Conservation (phyloP, 2,888 invertebrate species). For the Steinernema scapterisci region DNA sequence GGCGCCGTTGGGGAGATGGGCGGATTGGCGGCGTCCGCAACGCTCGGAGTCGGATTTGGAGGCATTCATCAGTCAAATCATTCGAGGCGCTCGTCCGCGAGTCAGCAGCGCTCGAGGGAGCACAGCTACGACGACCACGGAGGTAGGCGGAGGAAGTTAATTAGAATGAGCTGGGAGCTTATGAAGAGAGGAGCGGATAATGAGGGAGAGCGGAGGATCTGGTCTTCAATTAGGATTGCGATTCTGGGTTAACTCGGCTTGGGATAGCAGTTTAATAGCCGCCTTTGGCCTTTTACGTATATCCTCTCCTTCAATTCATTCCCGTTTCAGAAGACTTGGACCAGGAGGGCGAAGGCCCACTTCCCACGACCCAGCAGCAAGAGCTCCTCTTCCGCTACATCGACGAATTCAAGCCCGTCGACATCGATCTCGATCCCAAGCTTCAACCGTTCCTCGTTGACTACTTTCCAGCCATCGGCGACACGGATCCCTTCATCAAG, state of each 20-base stretch:
- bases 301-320: constrained; percentile 41
- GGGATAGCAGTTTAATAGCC: too few species aligned
- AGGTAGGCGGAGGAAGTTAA: background rate
- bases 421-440: constrained; percentile 40
- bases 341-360: background rate
- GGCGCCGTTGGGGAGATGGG: constrained; percentile 22
- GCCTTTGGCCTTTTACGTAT: too few species aligned
- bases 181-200: too few species aligned
- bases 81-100: background rate
- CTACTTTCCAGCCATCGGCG: constrained; percentile 95
- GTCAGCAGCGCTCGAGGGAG: background rate
- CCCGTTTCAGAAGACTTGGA: background rate
- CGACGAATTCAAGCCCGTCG: constrained; percentile 45
- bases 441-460: constrained; percentile 88
- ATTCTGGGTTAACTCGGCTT: too few species aligned
- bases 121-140: constrained; percentile 19
- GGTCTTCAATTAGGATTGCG: too few species aligned
- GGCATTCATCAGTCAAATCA: constrained; percentile 23
- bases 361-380: constrained; percentile 19
- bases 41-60: constrained; percentile 31
- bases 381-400: constrained; percentile 41
- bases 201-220: too few species aligned
- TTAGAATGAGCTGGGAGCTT: too few species aligned
- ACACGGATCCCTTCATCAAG: constrained; percentile 97
- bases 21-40: constrained; percentile 19